Evolutionary conservation across 2,888 invertebrate species (phyloP).

Genomic region (Bombyx huttoni): DNA sequence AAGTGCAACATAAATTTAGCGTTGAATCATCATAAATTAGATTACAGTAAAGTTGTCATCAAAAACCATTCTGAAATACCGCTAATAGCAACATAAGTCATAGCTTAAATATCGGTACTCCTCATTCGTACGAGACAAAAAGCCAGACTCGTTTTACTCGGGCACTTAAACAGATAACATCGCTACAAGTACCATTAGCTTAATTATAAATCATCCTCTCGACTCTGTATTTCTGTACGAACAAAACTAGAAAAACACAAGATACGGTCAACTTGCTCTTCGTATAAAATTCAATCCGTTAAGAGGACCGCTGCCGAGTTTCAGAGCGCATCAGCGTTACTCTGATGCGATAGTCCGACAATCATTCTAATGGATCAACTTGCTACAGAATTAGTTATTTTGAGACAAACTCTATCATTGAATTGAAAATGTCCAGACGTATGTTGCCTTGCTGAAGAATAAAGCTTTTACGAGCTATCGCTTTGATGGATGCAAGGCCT

Average conservation of each 20-base stretch:
- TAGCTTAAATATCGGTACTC: neutral
- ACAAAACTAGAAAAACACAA: neutral
- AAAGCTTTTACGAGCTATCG: neutral
- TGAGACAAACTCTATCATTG: slow-evolving; percentile 48
- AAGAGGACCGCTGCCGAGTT: slow-evolving; percentile 27
- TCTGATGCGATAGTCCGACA: slow-evolving; percentile 39
- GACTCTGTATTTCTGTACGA: neutral
- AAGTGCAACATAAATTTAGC: no score
- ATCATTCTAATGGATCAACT: slow-evolving; percentile 61
- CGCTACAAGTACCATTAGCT: neutral
- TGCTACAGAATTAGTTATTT: slow-evolving; percentile 59
- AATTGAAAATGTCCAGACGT: slow-evolving; percentile 55
- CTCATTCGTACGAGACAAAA: neutral
- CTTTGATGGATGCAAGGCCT: neutral
- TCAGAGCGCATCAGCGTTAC: slow-evolving; percentile 3
- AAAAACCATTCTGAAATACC: neutral
- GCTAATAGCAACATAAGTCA: neutral
- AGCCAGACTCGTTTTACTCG: neutral
- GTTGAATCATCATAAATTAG: no score
- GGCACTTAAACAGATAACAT: neutral
- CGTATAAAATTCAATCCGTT: slow-evolving; percentile 57
- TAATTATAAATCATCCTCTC: neutral
- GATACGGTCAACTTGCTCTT: slow-evolving; percentile 14
- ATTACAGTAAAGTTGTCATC: neutral
- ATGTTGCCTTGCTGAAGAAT: slow-evolving; percentile 5